phyloP scores from a whole-genome alignment of 2,888 invertebrate species.

The Pinctada fucata region DNA sequence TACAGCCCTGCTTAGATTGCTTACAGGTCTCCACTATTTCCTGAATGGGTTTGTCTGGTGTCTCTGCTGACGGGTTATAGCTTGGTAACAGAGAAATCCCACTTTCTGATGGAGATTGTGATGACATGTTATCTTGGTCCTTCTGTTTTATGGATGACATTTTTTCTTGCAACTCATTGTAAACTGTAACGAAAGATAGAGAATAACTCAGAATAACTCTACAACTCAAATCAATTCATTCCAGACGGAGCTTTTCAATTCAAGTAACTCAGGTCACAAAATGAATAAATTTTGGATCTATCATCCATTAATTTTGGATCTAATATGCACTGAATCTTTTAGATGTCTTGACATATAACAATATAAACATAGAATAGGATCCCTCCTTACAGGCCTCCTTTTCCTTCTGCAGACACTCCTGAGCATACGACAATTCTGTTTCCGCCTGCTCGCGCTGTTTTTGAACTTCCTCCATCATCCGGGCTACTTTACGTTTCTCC shows the following conservation, averaged over 20 bases:
- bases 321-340: too few species aligned
- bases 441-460: conserved; percentile 56
- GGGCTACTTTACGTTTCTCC: conserved; percentile 55
- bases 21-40: conserved; percentile 47
- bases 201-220: not conserved
- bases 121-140: conserved; percentile 26
- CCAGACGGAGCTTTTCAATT: too few species aligned
- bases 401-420: conserved; percentile 57
- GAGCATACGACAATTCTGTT: conserved; percentile 57
- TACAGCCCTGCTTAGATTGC: conserved; percentile 56
- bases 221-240: too few species aligned
- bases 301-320: too few species aligned
- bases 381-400: conserved; percentile 61
- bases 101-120: conserved; percentile 25
- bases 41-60: conserved; percentile 37
- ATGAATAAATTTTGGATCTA: too few species aligned
- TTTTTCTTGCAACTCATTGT: conserved; percentile 49
- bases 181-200: conserved; percentile 47
- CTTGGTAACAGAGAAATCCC: conserved; percentile 44
- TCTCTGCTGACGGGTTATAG: conserved; percentile 35
- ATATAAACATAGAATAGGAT: too few species aligned
- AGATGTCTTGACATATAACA: too few species aligned
- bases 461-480: conserved; percentile 56
- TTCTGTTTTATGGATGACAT: conserved; percentile 47
- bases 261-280: too few species aligned